These are phyloP conservation scores for Melipona bicolor DNA, from an alignment of 2,888 invertebrate genomes.

Conservation along the genomic window DNA sequence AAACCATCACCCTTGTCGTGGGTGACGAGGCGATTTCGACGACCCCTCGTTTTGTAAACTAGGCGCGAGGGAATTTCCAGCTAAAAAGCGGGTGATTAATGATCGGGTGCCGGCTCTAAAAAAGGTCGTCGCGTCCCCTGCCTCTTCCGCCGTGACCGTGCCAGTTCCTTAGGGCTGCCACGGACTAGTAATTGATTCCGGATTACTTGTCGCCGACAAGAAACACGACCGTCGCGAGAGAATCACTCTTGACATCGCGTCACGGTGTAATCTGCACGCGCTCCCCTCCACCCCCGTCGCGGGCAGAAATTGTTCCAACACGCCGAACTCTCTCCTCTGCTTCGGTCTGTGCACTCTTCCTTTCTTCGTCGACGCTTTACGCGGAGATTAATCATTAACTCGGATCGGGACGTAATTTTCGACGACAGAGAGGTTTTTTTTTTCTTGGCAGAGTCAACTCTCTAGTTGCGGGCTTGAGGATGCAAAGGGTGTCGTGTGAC, in stretches of 20 bases:
- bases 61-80: conserved; percentile 82
- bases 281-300: conserved; percentile 14
- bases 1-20: conserved; percentile 76
- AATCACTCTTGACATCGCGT: conserved; percentile 65
- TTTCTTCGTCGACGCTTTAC: background rate
- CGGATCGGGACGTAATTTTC: conserved; percentile 14
- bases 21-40: conserved; percentile 81
- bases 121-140: conserved; percentile 64
- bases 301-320: conserved; percentile 16
- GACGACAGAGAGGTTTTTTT: conserved; percentile 5
- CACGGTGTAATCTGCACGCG: conserved; percentile 52
- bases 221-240: conserved; percentile 64
- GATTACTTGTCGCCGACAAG: conserved; percentile 75
- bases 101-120: conserved; percentile 74
- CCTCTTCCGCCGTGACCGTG: conserved; percentile 35
- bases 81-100: conserved; percentile 84
- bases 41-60: conserved; percentile 82
- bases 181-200: conserved; percentile 78
- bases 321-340: background rate
- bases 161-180: conserved; percentile 72
- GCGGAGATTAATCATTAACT: background rate
- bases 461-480: background rate
- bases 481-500: background rate
- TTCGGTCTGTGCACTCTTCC: too few relatives aligned
- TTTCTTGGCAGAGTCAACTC: background rate